Conservation (phyloP, 2,888 invertebrate species). For the Ferrisia virgata region DNA sequence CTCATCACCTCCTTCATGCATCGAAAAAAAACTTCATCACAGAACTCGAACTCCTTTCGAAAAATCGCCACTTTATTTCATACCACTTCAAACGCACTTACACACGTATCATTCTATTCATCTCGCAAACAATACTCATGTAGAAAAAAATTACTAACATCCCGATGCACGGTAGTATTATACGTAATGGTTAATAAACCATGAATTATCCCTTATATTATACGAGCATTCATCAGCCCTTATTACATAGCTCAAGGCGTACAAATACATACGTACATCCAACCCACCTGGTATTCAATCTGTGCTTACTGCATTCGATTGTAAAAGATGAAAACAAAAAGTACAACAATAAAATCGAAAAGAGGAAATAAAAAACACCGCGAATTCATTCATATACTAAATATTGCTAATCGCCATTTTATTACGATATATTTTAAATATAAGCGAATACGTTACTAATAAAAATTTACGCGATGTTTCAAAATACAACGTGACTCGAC, state of each 20-base stretch:
- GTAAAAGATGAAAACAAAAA: not conserved
- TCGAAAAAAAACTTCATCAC: too few species aligned
- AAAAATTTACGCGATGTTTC: not conserved
- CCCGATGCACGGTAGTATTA: not conserved
- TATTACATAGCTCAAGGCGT: not conserved
- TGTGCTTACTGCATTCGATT: not conserved
- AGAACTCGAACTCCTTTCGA: too few species aligned
- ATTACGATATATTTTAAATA: not conserved
- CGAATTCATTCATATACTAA: not conserved
- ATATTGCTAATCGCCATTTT: conserved; percentile 11
- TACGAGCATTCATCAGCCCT: not conserved
- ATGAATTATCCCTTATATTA: not conserved
- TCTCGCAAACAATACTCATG: not conserved
- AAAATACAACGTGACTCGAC: not conserved
- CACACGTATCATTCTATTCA: not conserved
- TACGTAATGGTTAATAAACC: not conserved
- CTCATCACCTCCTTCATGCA: too few species aligned
- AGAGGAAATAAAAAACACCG: not conserved
- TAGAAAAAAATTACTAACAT: not conserved
- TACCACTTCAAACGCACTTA: not conserved
- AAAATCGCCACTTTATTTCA: not conserved
- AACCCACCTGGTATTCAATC: not conserved
- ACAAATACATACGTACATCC: not conserved
- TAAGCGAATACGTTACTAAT: not conserved
- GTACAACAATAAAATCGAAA: not conserved